Conservation (phyloP, 2,888 invertebrate genomes). For the Cactoblastis cactorum region DNA sequence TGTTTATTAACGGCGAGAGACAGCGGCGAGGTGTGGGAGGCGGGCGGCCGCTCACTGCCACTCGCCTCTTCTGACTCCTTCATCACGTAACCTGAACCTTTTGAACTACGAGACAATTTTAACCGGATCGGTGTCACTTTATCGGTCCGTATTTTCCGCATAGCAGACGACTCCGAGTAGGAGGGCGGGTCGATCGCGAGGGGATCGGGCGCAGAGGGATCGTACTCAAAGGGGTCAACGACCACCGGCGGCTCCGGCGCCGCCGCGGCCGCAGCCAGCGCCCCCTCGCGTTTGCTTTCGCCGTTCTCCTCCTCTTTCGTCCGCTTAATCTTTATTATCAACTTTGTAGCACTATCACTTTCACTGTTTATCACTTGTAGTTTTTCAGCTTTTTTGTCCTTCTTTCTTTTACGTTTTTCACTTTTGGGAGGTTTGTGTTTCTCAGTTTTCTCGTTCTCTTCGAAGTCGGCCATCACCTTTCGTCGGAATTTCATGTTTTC, state of each 20-base stretch:
- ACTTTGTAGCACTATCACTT: constrained; percentile 83
- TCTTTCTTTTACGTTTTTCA: constrained; percentile 70
- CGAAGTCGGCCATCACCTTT: constrained; percentile 91
- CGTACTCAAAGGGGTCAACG: constrained; percentile 65
- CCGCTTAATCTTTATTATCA: constrained; percentile 87
- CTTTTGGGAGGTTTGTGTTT: constrained; percentile 61
- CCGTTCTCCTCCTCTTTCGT: constrained; percentile 55
- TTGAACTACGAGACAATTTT: constrained; percentile 89
- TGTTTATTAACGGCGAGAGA: constrained; percentile 85
- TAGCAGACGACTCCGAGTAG: constrained; percentile 57
- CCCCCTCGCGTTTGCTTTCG: constrained; percentile 36
- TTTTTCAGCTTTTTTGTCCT: constrained; percentile 79
- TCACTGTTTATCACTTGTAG: constrained; percentile 65
- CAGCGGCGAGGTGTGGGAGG: constrained; percentile 33
- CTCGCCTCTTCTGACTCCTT: constrained; percentile 52
- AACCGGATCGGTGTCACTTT: constrained; percentile 89
- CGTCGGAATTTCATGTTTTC: constrained; percentile 93
- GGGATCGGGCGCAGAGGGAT: constrained; percentile 66
- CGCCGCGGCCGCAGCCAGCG: constrained; percentile 49
- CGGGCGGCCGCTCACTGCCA: constrained; percentile 26
- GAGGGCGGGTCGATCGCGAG: constrained; percentile 66
- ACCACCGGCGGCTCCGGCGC: constrained; percentile 46
- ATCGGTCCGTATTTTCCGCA: constrained; percentile 81
- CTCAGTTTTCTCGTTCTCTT: constrained; percentile 81
- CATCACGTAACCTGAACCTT: constrained; percentile 85